phyloP scores from a whole-genome alignment of 2,113 vertebrate genomes.

The Kobus ellipsiprymnus region DNA sequence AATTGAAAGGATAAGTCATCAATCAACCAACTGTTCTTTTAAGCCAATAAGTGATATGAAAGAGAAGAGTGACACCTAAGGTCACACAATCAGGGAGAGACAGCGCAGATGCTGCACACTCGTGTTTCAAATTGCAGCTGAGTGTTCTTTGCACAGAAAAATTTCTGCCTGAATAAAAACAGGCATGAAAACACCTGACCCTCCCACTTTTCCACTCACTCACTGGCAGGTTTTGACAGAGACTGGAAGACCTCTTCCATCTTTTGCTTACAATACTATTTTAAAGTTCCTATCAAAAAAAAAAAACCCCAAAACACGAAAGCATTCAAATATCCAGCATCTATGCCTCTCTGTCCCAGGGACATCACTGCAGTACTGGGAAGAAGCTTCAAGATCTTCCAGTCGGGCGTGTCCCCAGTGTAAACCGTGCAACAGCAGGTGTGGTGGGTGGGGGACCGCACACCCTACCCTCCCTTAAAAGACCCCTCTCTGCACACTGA shows the following conservation, averaged over 20 bases:
- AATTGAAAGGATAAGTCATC: not conserved
- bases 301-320: not conserved
- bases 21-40: not conserved
- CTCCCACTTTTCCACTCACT: not conserved
- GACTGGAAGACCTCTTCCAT: not conserved
- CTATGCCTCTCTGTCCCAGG: not conserved
- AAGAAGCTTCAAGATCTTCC: not conserved
- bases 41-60: not conserved
- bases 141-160: not conserved
- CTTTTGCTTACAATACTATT: not conserved
- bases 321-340: not conserved
- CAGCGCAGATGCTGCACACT: not conserved
- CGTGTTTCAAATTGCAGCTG: not conserved
- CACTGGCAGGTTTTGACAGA: not conserved
- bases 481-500: not conserved
- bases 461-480: not conserved
- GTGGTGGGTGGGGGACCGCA: not conserved
- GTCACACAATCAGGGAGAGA: not conserved
- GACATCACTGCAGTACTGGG: not conserved
- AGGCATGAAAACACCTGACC: not conserved
- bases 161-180: not conserved
- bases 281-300: not conserved
- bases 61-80: not conserved
- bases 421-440: not conserved
- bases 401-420: not conserved